Evolutionary conservation across 2,797 vertebrate genomes (phyloP).

Genomic region (Xenentodon cancila): DNA sequence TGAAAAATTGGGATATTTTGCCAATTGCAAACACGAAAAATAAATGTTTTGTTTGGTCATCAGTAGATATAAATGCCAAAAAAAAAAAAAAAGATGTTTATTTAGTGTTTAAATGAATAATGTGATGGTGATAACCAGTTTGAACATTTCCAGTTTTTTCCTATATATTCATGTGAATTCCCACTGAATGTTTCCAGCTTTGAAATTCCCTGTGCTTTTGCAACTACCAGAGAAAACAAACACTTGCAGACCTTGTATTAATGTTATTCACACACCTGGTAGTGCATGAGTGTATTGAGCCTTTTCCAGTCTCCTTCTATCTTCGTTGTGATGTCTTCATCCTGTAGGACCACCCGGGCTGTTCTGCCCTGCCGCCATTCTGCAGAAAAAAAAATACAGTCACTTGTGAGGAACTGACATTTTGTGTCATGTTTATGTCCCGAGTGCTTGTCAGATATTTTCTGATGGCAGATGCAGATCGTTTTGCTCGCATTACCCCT

Average conservation of each 20-base stretch:
- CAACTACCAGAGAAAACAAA: background rate
- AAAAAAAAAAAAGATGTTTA: no score
- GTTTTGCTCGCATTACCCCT: conserved; percentile 9
- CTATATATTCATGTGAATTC: no score
- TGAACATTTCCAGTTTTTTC: no score
- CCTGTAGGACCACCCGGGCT: conserved; percentile 93
- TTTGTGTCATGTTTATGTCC: conserved; percentile 24
- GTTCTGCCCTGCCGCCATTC: conserved; percentile 96
- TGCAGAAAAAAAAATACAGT: conserved; percentile 67
- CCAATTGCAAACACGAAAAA: no score
- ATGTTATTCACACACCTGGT: conserved; percentile 82
- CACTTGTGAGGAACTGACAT: conserved; percentile 22
- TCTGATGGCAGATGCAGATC: background rate
- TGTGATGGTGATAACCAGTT: no score
- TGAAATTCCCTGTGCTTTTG: background rate
- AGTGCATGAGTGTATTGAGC: conserved; percentile 94
- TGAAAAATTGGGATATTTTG: no score
- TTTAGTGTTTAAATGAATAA: no score
- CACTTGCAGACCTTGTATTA: background rate
- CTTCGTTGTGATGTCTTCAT: conserved; percentile 98
- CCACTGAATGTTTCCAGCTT: no score
- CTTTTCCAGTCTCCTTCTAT: conserved; percentile 97
- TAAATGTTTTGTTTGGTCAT: no score
- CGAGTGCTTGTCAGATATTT: conserved; percentile 17
- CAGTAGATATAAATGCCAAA: no score